Conservation (phyloP, 2,113 vertebrate species). For the Cariama cristata region DNA sequence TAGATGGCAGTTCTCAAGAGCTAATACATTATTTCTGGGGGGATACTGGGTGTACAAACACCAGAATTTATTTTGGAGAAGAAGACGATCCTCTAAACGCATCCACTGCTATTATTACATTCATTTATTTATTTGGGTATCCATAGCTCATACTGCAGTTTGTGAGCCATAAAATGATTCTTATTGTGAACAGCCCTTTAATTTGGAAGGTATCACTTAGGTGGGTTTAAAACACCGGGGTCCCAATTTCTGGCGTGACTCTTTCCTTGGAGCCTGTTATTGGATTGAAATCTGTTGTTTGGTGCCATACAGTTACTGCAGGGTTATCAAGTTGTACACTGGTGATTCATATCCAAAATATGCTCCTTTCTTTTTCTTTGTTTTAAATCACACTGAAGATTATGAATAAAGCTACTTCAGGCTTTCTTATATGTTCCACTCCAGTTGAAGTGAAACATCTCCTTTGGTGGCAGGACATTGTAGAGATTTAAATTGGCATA, state of each 20-base stretch:
- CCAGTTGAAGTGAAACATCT: conserved; percentile 15
- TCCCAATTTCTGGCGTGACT: neutral
- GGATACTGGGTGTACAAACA: neutral
- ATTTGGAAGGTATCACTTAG: neutral
- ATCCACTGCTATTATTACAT: neutral
- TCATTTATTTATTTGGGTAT: neutral
- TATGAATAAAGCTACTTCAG: conserved; percentile 12
- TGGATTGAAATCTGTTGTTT: conserved; percentile 19
- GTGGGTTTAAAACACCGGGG: neutral
- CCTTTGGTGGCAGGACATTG: conserved; percentile 18
- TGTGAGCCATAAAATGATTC: neutral
- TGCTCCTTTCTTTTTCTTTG: conserved; percentile 4
- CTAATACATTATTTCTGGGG: neutral
- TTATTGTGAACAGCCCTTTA: neutral
- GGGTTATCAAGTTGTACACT: neutral
- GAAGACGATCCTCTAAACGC: neutral
- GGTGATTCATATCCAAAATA: conserved; percentile 38
- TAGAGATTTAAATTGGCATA: neutral
- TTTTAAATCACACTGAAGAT: conserved; percentile 40
- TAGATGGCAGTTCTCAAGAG: neutral
- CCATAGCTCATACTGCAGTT: neutral
- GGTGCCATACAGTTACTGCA: conserved; percentile 25
- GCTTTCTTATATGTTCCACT: conserved; percentile 35
- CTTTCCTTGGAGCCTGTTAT: conserved; percentile 23
- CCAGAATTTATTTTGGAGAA: neutral